These are phyloP conservation scores for Crocodylus rhombifer DNA, from an alignment of 2,797 vertebrate genomes.

Conservation along the genomic window DNA sequence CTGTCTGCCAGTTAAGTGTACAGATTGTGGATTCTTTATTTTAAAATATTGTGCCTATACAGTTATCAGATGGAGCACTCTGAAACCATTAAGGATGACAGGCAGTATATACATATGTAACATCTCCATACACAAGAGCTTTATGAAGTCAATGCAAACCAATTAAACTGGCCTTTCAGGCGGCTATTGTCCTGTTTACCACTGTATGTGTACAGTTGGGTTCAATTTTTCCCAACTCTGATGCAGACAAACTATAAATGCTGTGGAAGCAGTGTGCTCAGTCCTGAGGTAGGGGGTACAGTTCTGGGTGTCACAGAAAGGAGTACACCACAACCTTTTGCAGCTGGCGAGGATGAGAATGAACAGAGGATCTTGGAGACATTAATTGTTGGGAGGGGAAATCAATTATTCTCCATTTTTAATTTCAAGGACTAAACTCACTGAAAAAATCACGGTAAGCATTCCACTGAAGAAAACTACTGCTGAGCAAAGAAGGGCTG, in stretches of 20 bases:
- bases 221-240: neutral
- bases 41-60: neutral
- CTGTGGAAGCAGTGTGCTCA: neutral
- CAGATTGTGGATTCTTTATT: neutral
- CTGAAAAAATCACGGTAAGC: rapidly evolving
- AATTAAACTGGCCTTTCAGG: neutral
- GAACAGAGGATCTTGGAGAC: neutral
- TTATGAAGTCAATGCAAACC: neutral
- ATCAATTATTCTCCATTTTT: neutral
- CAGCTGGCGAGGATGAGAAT: neutral
- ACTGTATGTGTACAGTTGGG: neutral
- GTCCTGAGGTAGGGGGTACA: neutral
- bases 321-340: neutral
- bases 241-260: neutral
- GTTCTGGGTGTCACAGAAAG: neutral
- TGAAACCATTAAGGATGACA: neutral
- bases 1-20: neutral
- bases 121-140: neutral
- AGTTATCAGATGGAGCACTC: neutral
- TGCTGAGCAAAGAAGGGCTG: neutral
- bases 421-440: neutral
- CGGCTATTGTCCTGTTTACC: neutral
- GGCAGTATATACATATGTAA: neutral
- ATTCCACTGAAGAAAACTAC: rapidly evolving
- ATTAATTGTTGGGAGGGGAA: neutral